These are phyloP conservation scores for Chaetogeoica ovagalla DNA, from an alignment of 2,888 invertebrate genomes.

Conservation along the genomic window DNA sequence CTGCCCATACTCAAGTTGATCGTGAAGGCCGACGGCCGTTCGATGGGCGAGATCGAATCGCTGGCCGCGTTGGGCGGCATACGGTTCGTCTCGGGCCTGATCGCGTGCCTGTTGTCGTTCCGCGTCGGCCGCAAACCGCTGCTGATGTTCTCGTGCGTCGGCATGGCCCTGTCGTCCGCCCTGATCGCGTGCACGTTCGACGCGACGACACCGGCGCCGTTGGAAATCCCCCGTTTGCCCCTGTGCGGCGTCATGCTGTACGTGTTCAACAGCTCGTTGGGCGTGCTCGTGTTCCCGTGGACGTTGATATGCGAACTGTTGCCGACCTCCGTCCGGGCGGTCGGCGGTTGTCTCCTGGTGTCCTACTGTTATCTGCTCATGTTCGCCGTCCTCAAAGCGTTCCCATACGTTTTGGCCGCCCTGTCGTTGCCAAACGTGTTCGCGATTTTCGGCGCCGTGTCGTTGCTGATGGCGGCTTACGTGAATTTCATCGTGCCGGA, in stretches of 20 bases:
- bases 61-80: conserved; percentile 60
- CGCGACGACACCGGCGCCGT: too few relatives aligned
- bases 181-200: neutral
- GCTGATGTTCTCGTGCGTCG: conserved; percentile 62
- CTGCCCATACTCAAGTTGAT: conserved; percentile 63
- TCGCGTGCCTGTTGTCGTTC: conserved; percentile 63
- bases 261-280: conserved; percentile 58
- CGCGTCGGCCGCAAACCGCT: conserved; percentile 62
- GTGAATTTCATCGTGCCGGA: conserved; percentile 65
- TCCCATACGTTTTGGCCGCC: conserved; percentile 61
- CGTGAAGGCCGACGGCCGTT: conserved; percentile 58
- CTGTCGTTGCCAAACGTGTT: conserved; percentile 62
- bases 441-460: conserved; percentile 61
- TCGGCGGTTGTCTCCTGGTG: conserved; percentile 63
- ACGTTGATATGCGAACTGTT: conserved; percentile 64
- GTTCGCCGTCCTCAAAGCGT: conserved; percentile 64
- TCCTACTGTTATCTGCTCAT: conserved; percentile 64
- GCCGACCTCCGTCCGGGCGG: conserved; percentile 63
- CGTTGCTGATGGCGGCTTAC: conserved; percentile 61
- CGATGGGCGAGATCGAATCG: neutral
- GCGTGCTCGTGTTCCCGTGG: conserved; percentile 66
- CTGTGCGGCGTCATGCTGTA: conserved; percentile 35
- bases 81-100: conserved; percentile 62
- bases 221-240: neutral
- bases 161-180: conserved; percentile 60